Evolutionary conservation across 2,113 vertebrate genomes (phyloP), one percentile per base, ranked within the genome.

Genomic region (Pseudorhombus dupliciocellatus): DNA sequence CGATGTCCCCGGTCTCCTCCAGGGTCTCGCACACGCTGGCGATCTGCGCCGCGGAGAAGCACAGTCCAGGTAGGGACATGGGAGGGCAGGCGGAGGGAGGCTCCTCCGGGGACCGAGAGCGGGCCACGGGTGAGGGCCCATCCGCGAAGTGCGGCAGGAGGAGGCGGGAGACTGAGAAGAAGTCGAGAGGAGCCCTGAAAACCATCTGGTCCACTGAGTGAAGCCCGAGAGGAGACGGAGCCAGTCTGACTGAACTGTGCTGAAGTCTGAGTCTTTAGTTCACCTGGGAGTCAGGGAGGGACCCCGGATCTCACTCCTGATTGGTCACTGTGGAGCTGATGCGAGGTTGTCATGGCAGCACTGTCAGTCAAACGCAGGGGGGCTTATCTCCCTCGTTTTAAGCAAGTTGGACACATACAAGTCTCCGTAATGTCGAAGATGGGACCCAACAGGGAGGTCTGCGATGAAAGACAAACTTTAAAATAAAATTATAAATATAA

Each of bases 1-100:
- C 97, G 86, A 98, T 95, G 94, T 99, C 97, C 68, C 97, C 97
- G 44, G 96, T 98, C 93, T 98, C 97, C 92, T 99, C 97, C 95
- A 98, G 94, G 88, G 97, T 98, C 93, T 98, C 97, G 86, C 97
- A 99, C 83, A 99, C 97, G 91, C 96, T 95, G 91, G 96, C 97
- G 93, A 99, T 97, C 94, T 99, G 97, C 90, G 97, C 94, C 83
- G 97, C 96, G 65, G 97, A 97, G 94, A 99, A 99, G 92, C 96
- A 97, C 84, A 98, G 91, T 34, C 91, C 91, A 21, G 91, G 90
- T 21, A 90, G 83, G 14, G 89, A 61, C 30, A 81, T n/a, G 0
- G 84, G 79, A 25, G 83, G 62, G 31, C 82, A 78, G 12, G 83
- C 53, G n/a, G 73, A 62, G 28, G 72, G 73, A 88, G 95, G 93